These are phyloP conservation scores for Cephus pulcher DNA, from an alignment of 2,888 invertebrate genomes.

Conservation along the genomic window DNA sequence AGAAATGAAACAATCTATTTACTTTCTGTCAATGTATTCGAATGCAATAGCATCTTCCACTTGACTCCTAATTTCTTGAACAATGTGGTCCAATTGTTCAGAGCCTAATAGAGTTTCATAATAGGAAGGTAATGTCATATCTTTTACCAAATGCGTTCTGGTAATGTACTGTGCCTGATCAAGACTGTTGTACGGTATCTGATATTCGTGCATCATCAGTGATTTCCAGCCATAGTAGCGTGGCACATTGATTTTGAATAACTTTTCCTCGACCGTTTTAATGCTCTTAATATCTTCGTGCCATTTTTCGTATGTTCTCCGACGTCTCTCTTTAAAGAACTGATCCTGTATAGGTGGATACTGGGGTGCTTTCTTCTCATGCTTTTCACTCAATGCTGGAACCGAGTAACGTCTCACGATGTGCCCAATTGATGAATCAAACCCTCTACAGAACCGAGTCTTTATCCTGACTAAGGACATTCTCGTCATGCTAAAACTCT, in stretches of 20 bases:
- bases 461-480: no score
- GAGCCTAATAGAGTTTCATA: conserved; percentile 67
- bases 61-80: conserved; percentile 70
- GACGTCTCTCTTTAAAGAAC: conserved; percentile 68
- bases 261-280: conserved; percentile 85
- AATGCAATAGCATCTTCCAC: conserved; percentile 76
- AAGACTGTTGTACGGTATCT: conserved; percentile 76
- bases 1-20: conserved; percentile 49
- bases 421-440: no score
- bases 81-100: conserved; percentile 66
- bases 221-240: conserved; percentile 83
- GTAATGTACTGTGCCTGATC: conserved; percentile 81
- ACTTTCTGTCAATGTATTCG: conserved; percentile 73
- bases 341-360: conserved; percentile 77
- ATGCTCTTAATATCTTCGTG: conserved; percentile 74
- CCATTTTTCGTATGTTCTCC: conserved; percentile 67
- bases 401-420: conserved; percentile 22
- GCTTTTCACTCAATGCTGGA: conserved; percentile 48
- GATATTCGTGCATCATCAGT: conserved; percentile 72
- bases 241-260: conserved; percentile 85
- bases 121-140: conserved; percentile 70
- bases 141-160: conserved; percentile 77
- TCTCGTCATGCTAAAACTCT: no score
- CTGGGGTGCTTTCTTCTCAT: conserved; percentile 61
- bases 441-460: no score